These are phyloP conservation scores for Stegostoma tigrinum DNA, from an alignment of 2,113 vertebrate genomes.

Conservation along the genomic window DNA sequence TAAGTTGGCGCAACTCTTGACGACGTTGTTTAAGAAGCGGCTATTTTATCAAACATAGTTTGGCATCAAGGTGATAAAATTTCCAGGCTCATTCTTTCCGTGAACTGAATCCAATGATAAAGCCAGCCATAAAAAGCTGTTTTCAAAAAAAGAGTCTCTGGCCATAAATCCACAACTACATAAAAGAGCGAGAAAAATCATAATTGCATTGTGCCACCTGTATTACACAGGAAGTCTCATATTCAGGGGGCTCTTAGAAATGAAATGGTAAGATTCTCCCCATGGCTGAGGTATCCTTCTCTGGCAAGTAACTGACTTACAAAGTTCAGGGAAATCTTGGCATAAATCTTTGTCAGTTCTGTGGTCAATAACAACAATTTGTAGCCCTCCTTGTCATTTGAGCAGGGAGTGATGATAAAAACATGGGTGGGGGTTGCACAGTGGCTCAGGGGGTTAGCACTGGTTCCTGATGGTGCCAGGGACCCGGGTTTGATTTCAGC, in stretches of 20 bases:
- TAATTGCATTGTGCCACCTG: not conserved
- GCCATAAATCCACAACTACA: not conserved
- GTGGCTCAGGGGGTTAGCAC: too few species aligned
- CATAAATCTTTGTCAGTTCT: not conserved
- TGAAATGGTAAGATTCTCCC: not conserved
- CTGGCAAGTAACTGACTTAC: not conserved
- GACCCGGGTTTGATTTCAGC: too few species aligned
- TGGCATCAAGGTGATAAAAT: not conserved
- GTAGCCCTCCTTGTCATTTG: too few species aligned
- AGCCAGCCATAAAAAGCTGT: not conserved
- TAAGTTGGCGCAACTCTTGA: not conserved
- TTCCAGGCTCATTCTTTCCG: not conserved
- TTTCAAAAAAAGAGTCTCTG: not conserved
- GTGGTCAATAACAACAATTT: not conserved
- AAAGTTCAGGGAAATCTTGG: not conserved
- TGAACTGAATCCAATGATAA: not conserved
- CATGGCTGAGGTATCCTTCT: not conserved
- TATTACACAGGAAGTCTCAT: not conserved
- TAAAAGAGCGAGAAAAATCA: not conserved
- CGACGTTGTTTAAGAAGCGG: not conserved
- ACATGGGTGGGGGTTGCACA: too few species aligned
- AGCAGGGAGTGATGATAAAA: too few species aligned
- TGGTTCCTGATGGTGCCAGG: too few species aligned
- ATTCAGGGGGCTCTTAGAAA: not conserved
- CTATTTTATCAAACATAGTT: not conserved